These are phyloP conservation scores for Ardeotis arabs DNA, from an alignment of 2,113 vertebrate species.

Conservation along the genomic window DNA sequence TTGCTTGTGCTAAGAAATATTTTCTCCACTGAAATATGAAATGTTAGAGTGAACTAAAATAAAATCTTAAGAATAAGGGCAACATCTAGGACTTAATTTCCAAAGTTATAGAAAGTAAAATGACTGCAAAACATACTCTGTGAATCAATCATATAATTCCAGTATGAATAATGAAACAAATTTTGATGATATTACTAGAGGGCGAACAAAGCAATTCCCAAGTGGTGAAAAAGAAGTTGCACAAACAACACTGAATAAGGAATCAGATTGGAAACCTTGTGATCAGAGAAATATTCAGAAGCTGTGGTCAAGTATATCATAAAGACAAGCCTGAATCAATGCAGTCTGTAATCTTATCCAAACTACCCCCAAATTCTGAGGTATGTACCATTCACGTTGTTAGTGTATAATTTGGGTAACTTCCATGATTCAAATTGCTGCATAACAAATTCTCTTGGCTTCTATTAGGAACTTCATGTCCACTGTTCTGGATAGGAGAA, in stretches of 20 bases:
- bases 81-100: background rate
- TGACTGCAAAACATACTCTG: background rate
- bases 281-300: background rate
- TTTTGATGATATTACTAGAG: background rate
- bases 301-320: rapidly evolving
- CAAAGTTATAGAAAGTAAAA: background rate
- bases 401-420: background rate
- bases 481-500: background rate
- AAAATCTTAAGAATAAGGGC: background rate
- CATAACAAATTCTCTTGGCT: background rate
- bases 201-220: background rate
- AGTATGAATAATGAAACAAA: background rate
- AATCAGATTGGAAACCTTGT: background rate
- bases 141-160: background rate
- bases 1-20: background rate
- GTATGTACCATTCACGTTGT: background rate
- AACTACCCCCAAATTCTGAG: background rate
- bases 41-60: background rate
- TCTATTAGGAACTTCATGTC: background rate
- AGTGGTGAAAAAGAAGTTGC: background rate
- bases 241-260: background rate
- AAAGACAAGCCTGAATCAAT: background rate
- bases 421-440: background rate
- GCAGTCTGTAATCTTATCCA: background rate
- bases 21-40: background rate